Base-by-base conservation (phyloP, 2,113 vertebrate genomes). In the Nycticorax nycticorax region DNA sequence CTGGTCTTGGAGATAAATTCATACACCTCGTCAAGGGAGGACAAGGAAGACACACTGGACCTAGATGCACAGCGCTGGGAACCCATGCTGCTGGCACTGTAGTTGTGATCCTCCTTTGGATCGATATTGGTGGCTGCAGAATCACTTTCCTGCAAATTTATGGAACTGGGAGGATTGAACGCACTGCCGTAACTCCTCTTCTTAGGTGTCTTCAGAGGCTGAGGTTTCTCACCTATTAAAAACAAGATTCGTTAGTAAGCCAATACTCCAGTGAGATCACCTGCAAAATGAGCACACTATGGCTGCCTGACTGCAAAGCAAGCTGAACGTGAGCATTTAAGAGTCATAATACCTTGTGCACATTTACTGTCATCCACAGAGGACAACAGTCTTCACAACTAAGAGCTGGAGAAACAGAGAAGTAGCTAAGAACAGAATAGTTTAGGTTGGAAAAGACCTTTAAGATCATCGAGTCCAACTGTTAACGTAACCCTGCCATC, bases 41-140 rank as follows among this genome's bases (percentile, higher is more conserved):
- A 99, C 28, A 99, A 93, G 81, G 98, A 98, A 85, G 98, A 98
- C 67, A 98, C 92, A 1, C 99, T 99, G 78, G 98, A 99, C n/a
- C 98, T 93, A 37, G 99, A 99, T 0, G 98, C 98, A 13, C 99
- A 99, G 78, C 99, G 98, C 94, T 99, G 99, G 32, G 99, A 96
- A 20, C 98, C 98, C 52, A 98, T 93, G 39, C 97, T 97, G 80
- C 97, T 98, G 60, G 98, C 99, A 2, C 98, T 99, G 98, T 99
- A 99, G 97, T 99, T 99, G 98, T 99, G 99, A 96, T 99, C 99
- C 98, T 99, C 99, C 94, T 99, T 99, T 0, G 99, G 99, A 84
- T 99, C 99, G 1, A 98, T 99, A 97, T 98, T 99, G 95, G 99
- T 96, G 91, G 98, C 98, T 5, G 97, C 94, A 2, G 97, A 92